These are phyloP conservation scores for Drosophila sordidapex DNA, from an alignment of 2,888 invertebrate species.

Conservation along the genomic window DNA sequence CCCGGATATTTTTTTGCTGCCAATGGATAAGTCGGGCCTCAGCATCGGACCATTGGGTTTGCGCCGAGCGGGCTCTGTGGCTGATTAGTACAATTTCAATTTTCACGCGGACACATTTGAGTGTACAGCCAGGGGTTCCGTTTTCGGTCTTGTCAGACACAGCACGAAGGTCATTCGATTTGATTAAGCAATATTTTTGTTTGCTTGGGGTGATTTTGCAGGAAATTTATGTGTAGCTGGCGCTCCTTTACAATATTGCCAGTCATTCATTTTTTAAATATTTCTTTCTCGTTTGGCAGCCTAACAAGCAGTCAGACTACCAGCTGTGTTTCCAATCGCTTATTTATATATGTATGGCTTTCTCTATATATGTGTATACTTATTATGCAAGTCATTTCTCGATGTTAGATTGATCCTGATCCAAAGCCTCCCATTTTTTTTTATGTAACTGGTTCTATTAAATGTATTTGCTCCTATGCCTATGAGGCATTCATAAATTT, in stretches of 20 bases:
- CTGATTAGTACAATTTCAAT: slow-evolving; percentile 76
- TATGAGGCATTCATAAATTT: not conserved
- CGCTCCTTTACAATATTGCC: slow-evolving; percentile 42
- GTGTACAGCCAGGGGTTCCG: slow-evolving; percentile 26
- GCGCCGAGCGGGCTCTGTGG: slow-evolving; percentile 18
- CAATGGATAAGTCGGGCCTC: slow-evolving; percentile 3
- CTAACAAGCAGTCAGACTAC: slow-evolving; percentile 36
- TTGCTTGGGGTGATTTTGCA: slow-evolving; percentile 70
- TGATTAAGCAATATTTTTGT: slow-evolving; percentile 73
- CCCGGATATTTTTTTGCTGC: slow-evolving; percentile 18
- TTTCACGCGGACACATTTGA: slow-evolving; percentile 67
- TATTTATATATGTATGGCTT: slow-evolving; percentile 19
- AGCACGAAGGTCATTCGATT: slow-evolving; percentile 61
- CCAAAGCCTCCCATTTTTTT: not conserved
- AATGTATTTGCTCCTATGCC: not conserved
- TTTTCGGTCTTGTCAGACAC: slow-evolving; percentile 48
- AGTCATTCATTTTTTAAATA: slow-evolving; percentile 57
- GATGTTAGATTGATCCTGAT: slow-evolving; percentile 1
- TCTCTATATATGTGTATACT: slow-evolving; percentile 4
- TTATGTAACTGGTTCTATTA: not conserved
- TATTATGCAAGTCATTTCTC: slow-evolving; percentile 35
- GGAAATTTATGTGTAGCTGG: slow-evolving; percentile 63
- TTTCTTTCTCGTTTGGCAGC: slow-evolving; percentile 28
- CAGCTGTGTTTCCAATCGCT: slow-evolving; percentile 44
- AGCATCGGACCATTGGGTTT: slow-evolving; percentile 13